A percentile compares a stretch with the other conserved stretches of the same genome.
phyloP scores from a whole-genome alignment of 2,113 vertebrate genomes.

The Tupaia tana region DNA sequence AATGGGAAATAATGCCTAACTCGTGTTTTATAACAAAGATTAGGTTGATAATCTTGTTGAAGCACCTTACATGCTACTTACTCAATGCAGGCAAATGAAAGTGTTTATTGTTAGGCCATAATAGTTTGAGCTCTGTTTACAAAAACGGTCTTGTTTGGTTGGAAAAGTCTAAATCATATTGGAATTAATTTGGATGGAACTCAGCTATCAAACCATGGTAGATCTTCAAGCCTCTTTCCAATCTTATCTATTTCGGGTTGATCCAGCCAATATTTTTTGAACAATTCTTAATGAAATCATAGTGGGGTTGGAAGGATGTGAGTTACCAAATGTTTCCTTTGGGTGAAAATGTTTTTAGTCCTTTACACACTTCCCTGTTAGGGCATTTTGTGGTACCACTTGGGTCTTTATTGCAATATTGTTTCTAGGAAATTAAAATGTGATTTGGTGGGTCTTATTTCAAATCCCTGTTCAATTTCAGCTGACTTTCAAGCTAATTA shows the following conservation, averaged over 20 bases:
- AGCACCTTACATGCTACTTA: background rate
- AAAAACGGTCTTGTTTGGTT: background rate
- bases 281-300: conserved; percentile 50
- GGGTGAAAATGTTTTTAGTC: background rate
- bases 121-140: background rate
- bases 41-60: conserved; percentile 10
- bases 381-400: background rate
- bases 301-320: background rate
- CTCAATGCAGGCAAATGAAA: background rate
- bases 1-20: background rate
- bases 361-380: background rate
- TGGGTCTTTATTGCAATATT: conserved; percentile 6
- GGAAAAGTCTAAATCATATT: conserved; percentile 16
- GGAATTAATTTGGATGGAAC: conserved; percentile 15
- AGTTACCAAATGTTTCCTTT: background rate
- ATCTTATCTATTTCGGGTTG: background rate
- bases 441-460: conserved; percentile 36
- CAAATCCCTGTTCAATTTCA: conserved; percentile 54
- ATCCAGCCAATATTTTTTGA: background rate
- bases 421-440: conserved; percentile 51
- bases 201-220: background rate
- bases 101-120: background rate
- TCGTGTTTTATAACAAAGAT: conserved; percentile 10
- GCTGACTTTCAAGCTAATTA: conserved; percentile 50
- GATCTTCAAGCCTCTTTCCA: background rate